These are phyloP conservation scores for Xylota segnis DNA, from an alignment of 2,888 invertebrate genomes.

Conservation along the genomic window DNA sequence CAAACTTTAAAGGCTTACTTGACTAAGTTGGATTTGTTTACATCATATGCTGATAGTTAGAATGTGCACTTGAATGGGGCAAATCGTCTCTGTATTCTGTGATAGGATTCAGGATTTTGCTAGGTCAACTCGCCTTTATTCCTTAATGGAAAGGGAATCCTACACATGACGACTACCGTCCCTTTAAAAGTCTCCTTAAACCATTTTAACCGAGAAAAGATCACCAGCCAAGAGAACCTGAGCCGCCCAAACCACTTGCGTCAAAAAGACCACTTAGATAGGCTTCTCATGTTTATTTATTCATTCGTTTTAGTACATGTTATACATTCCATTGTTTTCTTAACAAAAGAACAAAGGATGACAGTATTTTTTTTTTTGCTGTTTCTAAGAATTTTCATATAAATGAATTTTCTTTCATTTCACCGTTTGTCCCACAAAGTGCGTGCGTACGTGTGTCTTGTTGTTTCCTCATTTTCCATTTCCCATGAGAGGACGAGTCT, in stretches of 20 bases:
- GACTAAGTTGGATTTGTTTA: too few species aligned
- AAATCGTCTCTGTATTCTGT: too few species aligned
- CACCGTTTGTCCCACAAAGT: background rate
- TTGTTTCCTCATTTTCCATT: background rate
- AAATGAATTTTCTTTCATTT: conserved; percentile 36
- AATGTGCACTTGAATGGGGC: too few species aligned
- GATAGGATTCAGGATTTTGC: too few species aligned
- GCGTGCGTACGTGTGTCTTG: background rate
- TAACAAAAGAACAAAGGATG: conserved; percentile 21
- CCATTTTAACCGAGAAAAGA: background rate
- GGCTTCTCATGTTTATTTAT: conserved; percentile 9
- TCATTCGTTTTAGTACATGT: conserved; percentile 13
- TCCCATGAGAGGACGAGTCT: conserved; percentile 26
- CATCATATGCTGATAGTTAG: too few species aligned
- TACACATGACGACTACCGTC: background rate
- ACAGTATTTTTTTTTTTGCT: background rate
- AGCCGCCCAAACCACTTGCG: conserved; percentile 8
- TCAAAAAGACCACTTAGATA: background rate
- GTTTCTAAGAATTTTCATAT: conserved; percentile 45
- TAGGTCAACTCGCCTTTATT: too few species aligned
- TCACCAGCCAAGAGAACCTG: conserved; percentile 9
- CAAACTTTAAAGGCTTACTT: too few species aligned
- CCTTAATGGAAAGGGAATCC: too few species aligned
- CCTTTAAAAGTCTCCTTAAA: background rate
- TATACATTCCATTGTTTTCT: conserved; percentile 32